phyloP scores from a whole-genome alignment of 2,113 vertebrate species.

The Rhabdornis inornatus region DNA sequence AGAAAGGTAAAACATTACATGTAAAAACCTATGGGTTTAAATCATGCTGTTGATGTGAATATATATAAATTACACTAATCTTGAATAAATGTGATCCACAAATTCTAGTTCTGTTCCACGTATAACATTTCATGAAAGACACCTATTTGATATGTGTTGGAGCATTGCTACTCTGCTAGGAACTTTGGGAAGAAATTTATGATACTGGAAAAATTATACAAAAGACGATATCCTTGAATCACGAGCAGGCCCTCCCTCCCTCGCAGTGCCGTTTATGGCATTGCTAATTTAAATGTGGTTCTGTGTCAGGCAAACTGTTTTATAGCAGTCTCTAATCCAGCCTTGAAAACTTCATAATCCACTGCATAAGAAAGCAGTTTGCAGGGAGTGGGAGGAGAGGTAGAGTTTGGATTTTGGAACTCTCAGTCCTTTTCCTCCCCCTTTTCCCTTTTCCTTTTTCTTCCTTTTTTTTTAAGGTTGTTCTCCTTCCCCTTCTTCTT shows the following conservation, averaged over 20 bases:
- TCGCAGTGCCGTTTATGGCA: not conserved
- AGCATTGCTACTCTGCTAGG: not conserved
- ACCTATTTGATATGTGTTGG: not conserved
- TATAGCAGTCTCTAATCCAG: slow-evolving; percentile 25
- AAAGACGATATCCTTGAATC: slow-evolving; percentile 10
- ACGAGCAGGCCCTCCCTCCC: not conserved
- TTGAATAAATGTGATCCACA: not conserved
- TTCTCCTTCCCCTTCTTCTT: not conserved
- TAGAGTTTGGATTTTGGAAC: not conserved
- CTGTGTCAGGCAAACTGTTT: slow-evolving; percentile 36
- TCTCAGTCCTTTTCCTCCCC: rapidly evolving
- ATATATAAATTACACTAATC: not conserved
- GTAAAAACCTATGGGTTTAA: not conserved
- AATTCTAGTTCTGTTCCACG: not conserved
- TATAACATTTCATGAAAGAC: slow-evolving; percentile 29
- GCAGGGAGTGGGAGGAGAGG: not conserved
- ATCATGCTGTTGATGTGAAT: not conserved
- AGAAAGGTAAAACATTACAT: not conserved
- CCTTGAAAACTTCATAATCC: slow-evolving; percentile 10
- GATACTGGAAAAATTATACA: slow-evolving; percentile 30
- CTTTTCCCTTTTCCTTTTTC: rapidly evolving
- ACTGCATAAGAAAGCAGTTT: not conserved
- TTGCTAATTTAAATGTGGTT: slow-evolving; percentile 54
- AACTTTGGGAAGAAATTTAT: slow-evolving; percentile 16
- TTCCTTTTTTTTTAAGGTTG: not conserved